Conservation (phyloP, 23 tunicate species). For the Pegea sp. region DNA sequence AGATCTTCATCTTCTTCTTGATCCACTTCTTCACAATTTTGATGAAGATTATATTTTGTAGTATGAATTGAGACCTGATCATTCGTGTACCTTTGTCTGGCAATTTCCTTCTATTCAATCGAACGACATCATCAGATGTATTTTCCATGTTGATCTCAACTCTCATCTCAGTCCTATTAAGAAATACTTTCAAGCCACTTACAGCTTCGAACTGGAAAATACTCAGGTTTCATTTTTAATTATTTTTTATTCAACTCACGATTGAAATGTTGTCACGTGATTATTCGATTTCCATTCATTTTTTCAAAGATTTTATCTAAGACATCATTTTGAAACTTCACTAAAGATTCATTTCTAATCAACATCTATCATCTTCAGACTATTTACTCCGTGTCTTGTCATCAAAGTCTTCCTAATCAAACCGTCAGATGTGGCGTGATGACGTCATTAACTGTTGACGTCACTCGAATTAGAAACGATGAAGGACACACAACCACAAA, state of each 20-base stretch:
- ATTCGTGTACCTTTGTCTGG: neutral
- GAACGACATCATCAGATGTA: slow-evolving; percentile 5
- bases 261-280: no score
- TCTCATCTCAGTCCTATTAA: slow-evolving; percentile 2
- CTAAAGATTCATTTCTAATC: neutral
- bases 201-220: slow-evolving; percentile 16
- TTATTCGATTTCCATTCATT: no score
- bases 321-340: no score
- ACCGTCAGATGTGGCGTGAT: slow-evolving; percentile 23
- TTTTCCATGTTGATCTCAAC: slow-evolving; percentile 3
- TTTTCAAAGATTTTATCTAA: no score
- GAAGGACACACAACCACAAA: slow-evolving; percentile 49
- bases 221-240: slow-evolving; percentile 8
- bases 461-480: slow-evolving; percentile 28
- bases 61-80: neutral
- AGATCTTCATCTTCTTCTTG: no score
- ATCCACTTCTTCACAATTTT: neutral
- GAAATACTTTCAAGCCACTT: slow-evolving; percentile 2
- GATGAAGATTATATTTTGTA: neutral
- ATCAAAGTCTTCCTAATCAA: slow-evolving; percentile 1
- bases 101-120: slow-evolving; percentile 1
- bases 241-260: no score
- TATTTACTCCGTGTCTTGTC: slow-evolving; percentile 27
- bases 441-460: slow-evolving; percentile 38
- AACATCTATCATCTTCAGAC: slow-evolving; percentile 26